Evolutionary conservation across 1,140 invertebrate species (phyloP), one percentile per base, ranked within the genome.

Genomic region (Fopius arisanus): DNA sequence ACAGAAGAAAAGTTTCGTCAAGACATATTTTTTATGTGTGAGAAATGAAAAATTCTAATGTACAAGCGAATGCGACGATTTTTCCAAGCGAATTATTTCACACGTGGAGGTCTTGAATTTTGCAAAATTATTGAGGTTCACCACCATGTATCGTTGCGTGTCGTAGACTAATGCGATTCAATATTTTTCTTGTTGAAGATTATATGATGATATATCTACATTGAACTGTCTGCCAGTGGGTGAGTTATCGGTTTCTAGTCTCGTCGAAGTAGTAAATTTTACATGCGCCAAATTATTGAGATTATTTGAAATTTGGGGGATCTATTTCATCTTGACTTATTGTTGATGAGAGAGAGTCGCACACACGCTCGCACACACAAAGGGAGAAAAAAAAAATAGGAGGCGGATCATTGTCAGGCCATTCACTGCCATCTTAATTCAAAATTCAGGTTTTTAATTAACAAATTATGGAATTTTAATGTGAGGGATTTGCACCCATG

Each of bases 121-220:
- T 10, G 12, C 12, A 12, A 37, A 37, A 37, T 7, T 37, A 37
- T 7, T 37, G 9, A 10, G 33, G 76, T 82, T 86, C 85, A 84
- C 78, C 85, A 84, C 78, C 79, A 78, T 43, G 78, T 86, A 80
- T 84, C 83, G 79, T 40, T 67, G 78, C 77, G 63, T 77, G 70
- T 74, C 67, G 74, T 73, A 76, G 74, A 43, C 48, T 80, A 80
- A 67, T 37, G 77, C 23, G 75, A 80, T 67, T 80, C 12, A 83
- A 81, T 67, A 80, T 84, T 83, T 86, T 85, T 84, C 83, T 83
- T 86, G 84, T 82, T 85, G 86, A 81, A 80, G 76, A 84, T 85
- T 86, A 86, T 81, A 62, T 83, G 19, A 59, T 28, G 10, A 59
- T 26, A 19, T 83, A 80, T 85, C 81, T 84, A 84, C 81, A 79